Percentiles rank a stretch among this genome's conserved stretches.
phyloP scores from a whole-genome alignment of 2,113 vertebrate genomes.

The Montifringilla adamsi region DNA sequence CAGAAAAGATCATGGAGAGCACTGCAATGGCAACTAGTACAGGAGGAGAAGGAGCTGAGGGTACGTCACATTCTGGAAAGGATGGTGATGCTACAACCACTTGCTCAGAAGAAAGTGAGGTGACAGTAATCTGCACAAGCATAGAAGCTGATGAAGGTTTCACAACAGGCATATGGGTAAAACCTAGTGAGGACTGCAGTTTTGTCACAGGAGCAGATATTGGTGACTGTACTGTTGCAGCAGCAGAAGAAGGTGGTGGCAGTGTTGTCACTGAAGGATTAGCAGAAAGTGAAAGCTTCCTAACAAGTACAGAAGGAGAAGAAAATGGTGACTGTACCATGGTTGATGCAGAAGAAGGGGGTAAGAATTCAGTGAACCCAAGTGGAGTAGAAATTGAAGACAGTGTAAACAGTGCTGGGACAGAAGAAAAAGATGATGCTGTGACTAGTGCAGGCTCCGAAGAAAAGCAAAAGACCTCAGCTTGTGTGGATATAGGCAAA shows the following conservation, averaged over 20 bases:
- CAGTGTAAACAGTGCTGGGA: conserved; percentile 48
- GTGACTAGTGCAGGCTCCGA: conserved; percentile 80
- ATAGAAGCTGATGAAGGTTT: conserved; percentile 78
- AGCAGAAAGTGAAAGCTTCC: conserved; percentile 69
- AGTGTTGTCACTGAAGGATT: conserved; percentile 72
- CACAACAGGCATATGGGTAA: neutral
- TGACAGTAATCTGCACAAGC: conserved; percentile 63
- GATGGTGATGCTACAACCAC: conserved; percentile 66
- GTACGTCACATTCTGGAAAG: neutral
- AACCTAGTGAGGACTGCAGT: neutral
- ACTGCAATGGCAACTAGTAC: conserved; percentile 65
- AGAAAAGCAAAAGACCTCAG: conserved; percentile 60
- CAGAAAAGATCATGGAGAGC: conserved; percentile 19
- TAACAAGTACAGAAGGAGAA: conserved; percentile 74
- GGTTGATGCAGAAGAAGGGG: conserved; percentile 49
- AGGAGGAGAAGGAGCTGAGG: conserved; percentile 18
- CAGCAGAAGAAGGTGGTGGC: conserved; percentile 69
- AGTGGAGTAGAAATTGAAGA: neutral
- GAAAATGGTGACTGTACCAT: conserved; percentile 56
- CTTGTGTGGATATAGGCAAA: conserved; percentile 4
- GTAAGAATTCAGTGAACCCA: neutral
- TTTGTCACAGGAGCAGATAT: neutral
- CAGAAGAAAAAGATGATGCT: conserved; percentile 80
- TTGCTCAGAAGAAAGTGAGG: conserved; percentile 38
- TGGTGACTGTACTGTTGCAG: conserved; percentile 67